Percentiles rank a stretch among this genome's conserved stretches.
Evolutionary conservation across 2,888 invertebrate genomes (phyloP).

Genomic region (Polietes domitor): DNA sequence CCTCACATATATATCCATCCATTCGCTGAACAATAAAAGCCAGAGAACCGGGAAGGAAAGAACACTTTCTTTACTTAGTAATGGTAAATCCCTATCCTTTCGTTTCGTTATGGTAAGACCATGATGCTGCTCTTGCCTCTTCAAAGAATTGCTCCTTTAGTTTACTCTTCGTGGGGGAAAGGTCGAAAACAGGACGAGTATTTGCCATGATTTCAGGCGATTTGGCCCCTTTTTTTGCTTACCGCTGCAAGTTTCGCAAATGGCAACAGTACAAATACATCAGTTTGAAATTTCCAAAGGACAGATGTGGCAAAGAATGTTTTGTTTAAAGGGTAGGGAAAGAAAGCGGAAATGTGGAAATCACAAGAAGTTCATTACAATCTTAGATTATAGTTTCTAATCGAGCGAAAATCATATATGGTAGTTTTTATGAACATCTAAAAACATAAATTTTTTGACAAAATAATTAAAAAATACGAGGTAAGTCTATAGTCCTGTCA

Average conservation of each 20-base stretch:
- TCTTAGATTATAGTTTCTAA: no score
- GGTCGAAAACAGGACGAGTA: neutral
- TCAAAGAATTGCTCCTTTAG: constrained; percentile 54
- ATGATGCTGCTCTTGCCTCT: neutral
- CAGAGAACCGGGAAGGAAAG: no score
- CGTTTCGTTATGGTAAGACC: neutral
- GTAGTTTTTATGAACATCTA: no score
- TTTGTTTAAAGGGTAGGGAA: neutral
- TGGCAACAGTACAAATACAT: neutral
- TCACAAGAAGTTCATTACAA: no score
- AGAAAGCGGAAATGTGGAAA: no score
- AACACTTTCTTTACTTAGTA: constrained; percentile 35
- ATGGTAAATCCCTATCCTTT: constrained; percentile 34
- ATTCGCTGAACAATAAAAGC: neutral
- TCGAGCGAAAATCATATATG: no score
- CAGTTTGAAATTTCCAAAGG: no score
- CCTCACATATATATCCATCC: neutral
- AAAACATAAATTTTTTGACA: no score
- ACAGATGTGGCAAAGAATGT: constrained; percentile 17
- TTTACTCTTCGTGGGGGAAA: constrained; percentile 34
- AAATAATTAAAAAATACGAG: no score
- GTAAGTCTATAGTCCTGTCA: no score
- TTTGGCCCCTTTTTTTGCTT: neutral
- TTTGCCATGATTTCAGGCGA: constrained; percentile 10
- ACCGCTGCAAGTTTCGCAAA: no score